phyloP scores from a whole-genome alignment of 2,797 vertebrate genomes.

The Epinephelus coioides region DNA sequence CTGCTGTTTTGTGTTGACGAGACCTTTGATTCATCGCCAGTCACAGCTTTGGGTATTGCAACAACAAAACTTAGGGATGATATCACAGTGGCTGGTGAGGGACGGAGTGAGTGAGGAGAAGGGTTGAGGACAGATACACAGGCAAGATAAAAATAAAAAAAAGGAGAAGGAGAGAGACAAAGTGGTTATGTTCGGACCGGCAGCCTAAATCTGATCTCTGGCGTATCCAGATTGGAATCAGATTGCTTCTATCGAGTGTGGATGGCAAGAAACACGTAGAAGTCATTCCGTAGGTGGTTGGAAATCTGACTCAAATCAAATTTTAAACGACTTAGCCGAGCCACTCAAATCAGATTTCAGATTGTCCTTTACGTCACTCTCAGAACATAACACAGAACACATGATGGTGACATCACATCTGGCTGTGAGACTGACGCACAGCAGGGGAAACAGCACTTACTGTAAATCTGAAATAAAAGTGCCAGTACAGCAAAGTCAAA shows the following conservation, averaged over 20 bases:
- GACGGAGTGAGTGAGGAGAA: not conserved
- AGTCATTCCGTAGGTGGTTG: slow-evolving; percentile 37
- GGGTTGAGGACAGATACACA: not conserved
- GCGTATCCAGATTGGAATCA: slow-evolving; percentile 51
- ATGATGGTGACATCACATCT: slow-evolving; percentile 68
- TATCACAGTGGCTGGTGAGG: slow-evolving; percentile 37
- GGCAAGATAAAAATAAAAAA: not conserved
- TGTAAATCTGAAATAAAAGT: not conserved
- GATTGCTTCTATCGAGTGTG: slow-evolving; percentile 29
- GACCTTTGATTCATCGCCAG: slow-evolving; percentile 43
- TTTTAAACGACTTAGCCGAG: slow-evolving; percentile 40
- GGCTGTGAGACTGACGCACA: slow-evolving; percentile 2
- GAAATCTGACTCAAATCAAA: slow-evolving; percentile 68
- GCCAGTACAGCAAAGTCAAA: not conserved
- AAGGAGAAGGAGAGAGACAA: not conserved
- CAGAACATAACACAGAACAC: slow-evolving; percentile 58
- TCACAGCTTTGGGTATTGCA: slow-evolving; percentile 46
- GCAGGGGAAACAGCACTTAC: not conserved
- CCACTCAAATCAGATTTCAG: slow-evolving; percentile 50
- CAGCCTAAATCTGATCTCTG: slow-evolving; percentile 35
- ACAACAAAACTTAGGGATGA: slow-evolving; percentile 40
- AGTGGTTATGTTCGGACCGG: slow-evolving; percentile 26
- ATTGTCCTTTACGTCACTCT: slow-evolving; percentile 34
- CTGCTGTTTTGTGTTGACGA: slow-evolving; percentile 30
- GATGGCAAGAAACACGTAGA: not conserved